Conservation (phyloP, 1,140 invertebrate genomes). For the Hetaerina americana region DNA sequence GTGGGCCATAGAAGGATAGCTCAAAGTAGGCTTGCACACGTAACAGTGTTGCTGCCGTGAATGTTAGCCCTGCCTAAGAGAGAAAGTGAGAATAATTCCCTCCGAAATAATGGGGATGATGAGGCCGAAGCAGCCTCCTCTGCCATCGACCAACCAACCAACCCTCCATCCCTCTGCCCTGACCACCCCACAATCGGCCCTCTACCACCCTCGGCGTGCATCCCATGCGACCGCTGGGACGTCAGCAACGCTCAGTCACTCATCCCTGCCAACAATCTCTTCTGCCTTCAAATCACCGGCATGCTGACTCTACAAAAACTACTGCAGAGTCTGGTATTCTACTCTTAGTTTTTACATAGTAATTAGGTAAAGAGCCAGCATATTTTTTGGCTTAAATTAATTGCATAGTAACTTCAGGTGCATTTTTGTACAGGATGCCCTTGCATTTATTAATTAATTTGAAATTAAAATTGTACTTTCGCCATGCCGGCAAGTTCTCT, state of each 20-base stretch:
- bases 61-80: no score
- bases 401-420: not conserved
- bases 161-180: not conserved
- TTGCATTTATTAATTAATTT: not conserved
- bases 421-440: not conserved
- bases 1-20: not conserved
- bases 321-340: not conserved
- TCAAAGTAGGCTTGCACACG: not conserved
- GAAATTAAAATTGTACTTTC: not conserved
- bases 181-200: not conserved
- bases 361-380: not conserved
- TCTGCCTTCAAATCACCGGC: not conserved
- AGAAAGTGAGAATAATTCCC: not conserved
- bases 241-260: not conserved
- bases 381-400: not conserved
- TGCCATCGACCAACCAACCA: no score
- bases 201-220: not conserved
- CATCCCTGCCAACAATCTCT: not conserved
- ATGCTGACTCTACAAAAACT: not conserved
- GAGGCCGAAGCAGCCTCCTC: not conserved
- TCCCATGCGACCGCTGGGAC: not conserved
- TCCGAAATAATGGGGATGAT: not conserved
- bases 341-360: not conserved
- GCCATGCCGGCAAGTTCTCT: not conserved
- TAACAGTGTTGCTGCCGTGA: not conserved